Base-by-base conservation (phyloP, 2,797 vertebrate genomes). In the Chanos chanos region DNA sequence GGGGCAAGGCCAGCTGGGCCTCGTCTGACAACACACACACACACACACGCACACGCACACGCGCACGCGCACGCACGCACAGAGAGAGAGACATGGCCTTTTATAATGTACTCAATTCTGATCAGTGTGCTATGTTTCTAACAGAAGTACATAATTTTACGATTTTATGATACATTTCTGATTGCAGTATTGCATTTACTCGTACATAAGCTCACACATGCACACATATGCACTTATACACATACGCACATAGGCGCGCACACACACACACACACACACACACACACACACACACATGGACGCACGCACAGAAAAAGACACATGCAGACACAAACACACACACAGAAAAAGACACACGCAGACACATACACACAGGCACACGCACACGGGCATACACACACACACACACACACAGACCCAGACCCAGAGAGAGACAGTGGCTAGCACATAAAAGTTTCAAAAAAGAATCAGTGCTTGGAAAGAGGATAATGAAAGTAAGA, bases 1-100 rank as follows among this genome's bases (percentile, higher is more conserved):
- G 77, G 70, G 93, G 91, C 80, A 92, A 88, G 77, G 90, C 83
- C 79, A 92, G 77, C 61, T 90, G 85, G 73, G 85, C 79, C 44
- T 77, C 75, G 36, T 76, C 78, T 80, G 54, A 16, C 2, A 66
- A 33, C 39, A 58, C 10, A 61, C 30, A 62, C 41, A 61, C n/a
- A 43, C 16, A 62, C 12, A 68, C 28, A 66, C 25, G 57, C 3
- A 59, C 18, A n/a, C 44, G 15, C 22, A 7, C 10, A 27, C 22
- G 28, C 43, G 47, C 7, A 47, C 43, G 47, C 3, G 25, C 22
- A 21, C 12, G 21, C 10, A 12, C 43, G 45, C 9, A 22, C 12
- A 31, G 21, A 27, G 16, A 18, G 12, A 16, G 15, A 16, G 15
- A 19, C 8, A 48, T 18, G 18, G 18, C 18, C 18, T 16, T 19